These are phyloP conservation scores for Syrphus vitripennis DNA, from an alignment of 2,888 invertebrate genomes.

Conservation along the genomic window DNA sequence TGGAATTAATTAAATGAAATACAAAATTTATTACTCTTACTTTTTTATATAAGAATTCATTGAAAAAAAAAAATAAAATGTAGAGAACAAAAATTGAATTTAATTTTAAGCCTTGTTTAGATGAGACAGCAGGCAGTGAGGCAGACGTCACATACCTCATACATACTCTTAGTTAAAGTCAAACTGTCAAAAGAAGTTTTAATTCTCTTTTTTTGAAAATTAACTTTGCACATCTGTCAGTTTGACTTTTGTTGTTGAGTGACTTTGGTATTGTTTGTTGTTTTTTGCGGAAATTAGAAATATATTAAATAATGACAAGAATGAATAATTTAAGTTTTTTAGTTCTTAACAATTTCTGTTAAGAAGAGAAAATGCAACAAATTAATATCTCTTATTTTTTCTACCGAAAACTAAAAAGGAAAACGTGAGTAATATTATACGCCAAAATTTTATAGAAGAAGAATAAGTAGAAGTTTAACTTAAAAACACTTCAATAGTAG, in stretches of 20 bases:
- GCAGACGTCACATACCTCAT: neutral
- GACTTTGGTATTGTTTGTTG: neutral
- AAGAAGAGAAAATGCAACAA: too few species aligned
- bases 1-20: constrained; percentile 68
- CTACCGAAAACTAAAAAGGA: too few species aligned
- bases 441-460: too few species aligned
- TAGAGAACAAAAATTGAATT: constrained; percentile 1
- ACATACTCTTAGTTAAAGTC: too few species aligned
- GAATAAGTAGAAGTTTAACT: too few species aligned
- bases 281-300: neutral
- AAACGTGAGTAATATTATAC: too few species aligned
- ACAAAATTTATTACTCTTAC: constrained; percentile 49
- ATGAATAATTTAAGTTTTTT: too few species aligned
- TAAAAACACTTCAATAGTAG: too few species aligned
- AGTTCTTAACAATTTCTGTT: too few species aligned
- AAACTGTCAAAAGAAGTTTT: constrained; percentile 25
- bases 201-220: neutral
- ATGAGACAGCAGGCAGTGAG: constrained; percentile 3
- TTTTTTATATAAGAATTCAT: neutral
- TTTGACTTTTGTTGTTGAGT: neutral
- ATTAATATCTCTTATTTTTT: too few species aligned
- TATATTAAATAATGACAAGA: neutral
- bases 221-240: constrained; percentile 19
- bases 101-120: constrained; percentile 40
- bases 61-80: neutral